These are phyloP conservation scores for Furcula furcula DNA, from an alignment of 2,888 invertebrate species.

Conservation along the genomic window DNA sequence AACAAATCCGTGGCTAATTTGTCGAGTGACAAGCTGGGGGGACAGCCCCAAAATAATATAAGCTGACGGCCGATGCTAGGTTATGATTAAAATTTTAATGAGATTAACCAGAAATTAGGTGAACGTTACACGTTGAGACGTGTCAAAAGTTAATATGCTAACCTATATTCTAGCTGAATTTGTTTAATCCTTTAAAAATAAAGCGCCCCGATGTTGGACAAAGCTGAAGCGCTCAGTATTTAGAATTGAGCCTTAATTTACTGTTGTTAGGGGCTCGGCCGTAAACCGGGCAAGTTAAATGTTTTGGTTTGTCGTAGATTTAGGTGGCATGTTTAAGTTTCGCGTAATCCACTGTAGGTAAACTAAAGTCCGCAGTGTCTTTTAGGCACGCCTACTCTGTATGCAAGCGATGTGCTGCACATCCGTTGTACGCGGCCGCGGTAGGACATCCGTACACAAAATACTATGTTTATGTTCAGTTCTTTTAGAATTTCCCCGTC, in stretches of 20 bases:
- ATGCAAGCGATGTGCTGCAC: conserved; percentile 79
- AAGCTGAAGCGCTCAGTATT: conserved; percentile 35
- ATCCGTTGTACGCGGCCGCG: conserved; percentile 78
- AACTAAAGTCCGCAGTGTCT: conserved; percentile 79
- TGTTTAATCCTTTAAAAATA: conserved; percentile 21
- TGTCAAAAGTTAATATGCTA: conserved; percentile 34
- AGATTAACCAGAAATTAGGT: conserved; percentile 51
- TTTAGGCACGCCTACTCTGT: conserved; percentile 80
- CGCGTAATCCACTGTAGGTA: conserved; percentile 74
- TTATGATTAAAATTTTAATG: conserved; percentile 71
- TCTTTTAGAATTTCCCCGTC: conserved; percentile 75
- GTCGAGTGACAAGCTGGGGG: conserved; percentile 66
- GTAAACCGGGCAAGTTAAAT: conserved; percentile 53
- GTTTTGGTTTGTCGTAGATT: conserved; percentile 66
- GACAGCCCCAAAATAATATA: conserved; percentile 66
- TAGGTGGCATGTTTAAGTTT: conserved; percentile 76
- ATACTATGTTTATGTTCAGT: conserved; percentile 75
- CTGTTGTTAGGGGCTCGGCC: conserved; percentile 40
- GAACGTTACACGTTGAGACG: conserved; percentile 12
- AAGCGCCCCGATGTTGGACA: conserved; percentile 29
- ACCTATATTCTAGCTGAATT: conserved; percentile 14
- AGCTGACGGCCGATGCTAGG: conserved; percentile 49
- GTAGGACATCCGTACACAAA: conserved; percentile 78
- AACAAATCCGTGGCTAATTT: conserved; percentile 77
- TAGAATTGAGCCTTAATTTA: conserved; percentile 38